Evolutionary conservation across 2,113 vertebrate genomes (phyloP), one percentile per base, ranked within the genome.

Genomic region (Sphaerodactylus townsendi): DNA sequence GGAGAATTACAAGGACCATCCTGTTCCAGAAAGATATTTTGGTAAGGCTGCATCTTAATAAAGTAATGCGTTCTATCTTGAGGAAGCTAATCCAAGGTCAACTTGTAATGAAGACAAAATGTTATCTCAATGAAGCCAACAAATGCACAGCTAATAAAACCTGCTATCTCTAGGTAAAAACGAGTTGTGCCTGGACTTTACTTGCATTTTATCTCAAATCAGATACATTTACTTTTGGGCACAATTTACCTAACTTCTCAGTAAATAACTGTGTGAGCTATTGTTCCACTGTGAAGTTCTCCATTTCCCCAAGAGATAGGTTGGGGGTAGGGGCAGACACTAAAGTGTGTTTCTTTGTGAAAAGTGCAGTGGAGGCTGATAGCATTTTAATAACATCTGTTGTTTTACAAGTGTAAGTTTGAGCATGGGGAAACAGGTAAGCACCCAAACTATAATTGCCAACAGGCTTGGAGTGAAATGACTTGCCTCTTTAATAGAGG

Each of bases 21-120:
- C 68, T 33, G 30, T 62, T 19, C 70, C 39, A 81, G 46, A 50
- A 53, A 30, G 39, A 72, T 44, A 44, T 82, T 82, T 56, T 82
- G 37, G 53, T 33, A 53, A 72, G 53, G 59, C 56, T 14, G 53
- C 21, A n/a, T 10, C 37, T 82, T 81, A 72, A 81, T 59, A 33
- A 82, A 62, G 53, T 5, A 72, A n/a, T 39, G 53, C 44, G 53
- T 62, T 82, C 53, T 41, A 72, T 62, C 53, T 82, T 82, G 56
- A 72, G 80, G 53, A 53, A 62, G 80, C 50, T 44, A 82, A 41
- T 21, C 28, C 69, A 82, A 59, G 21, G 80, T 72, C 53, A 81
- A 81, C 10, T 59, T 82, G 53, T 62, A 72, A 72, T 62, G 23
- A 62, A 62, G 59, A 28, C 59, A 62, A 62, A 62, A 62, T 72